Base-by-base conservation (phyloP, 2,888 invertebrate genomes). In the Ophion slaviceki region DNA sequence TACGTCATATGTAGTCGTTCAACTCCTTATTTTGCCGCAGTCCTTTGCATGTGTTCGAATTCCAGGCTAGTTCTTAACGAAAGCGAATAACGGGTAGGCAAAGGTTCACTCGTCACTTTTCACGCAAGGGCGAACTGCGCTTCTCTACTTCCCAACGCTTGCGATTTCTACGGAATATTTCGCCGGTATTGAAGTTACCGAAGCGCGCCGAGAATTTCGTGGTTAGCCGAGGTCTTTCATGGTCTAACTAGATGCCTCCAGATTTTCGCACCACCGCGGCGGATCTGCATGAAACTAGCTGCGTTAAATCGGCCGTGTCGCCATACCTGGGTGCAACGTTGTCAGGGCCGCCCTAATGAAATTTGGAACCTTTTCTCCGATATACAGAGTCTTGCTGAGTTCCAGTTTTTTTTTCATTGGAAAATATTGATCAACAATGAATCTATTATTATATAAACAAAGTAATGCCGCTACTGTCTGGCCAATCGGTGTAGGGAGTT, bases 1-100 rank as follows among this genome's bases (percentile, higher is more conserved):
- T 68, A 78, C 61, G 59, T 32, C 59, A 77, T 67, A 67, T 17
- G 77, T 24, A 67, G 36, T 77, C 59, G 17, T 36, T 28, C 64
- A 7, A 20, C 61, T 45, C 14, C 20, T 61, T 17, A 57, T 24
- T 7, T 61, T 24, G 11, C 24, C 24, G 59, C 14, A 28, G 20
- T 40, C 14, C 7, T 20, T 36, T n/a, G 14, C 24, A 40, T 24
- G 5, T 11, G 10, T 57, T n/a, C 45, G 61, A 61, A 62, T 62
- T 24, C 28, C 53, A 14, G 11, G 6, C 24, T 40, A 59, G 59
- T 78, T 59, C 6, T 17, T 28, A 17, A 14, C 24, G 11, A 20
- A 14, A 45, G 40, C 45, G 20, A 62, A 7, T 40, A 74, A 74
- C 24, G 36, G 61, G n/a, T 24, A 8, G 62, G 24, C 45, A 28